Conservation (phyloP, 30 jellyfish, hydroid and myxozoan genomes). For the Aurelia coerulea region DNA sequence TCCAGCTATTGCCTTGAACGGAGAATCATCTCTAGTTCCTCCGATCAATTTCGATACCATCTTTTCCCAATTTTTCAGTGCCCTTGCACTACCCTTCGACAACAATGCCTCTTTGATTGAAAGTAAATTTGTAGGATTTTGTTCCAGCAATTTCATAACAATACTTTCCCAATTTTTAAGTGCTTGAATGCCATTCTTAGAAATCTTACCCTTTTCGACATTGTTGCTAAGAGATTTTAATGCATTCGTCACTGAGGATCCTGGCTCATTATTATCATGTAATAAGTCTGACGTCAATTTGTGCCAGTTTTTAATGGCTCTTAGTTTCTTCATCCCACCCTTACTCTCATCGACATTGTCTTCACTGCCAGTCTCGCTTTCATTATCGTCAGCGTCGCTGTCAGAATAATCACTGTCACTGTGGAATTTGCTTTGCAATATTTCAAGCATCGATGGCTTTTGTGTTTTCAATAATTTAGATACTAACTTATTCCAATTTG, state of each 20-base stretch:
- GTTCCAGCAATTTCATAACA: not conserved
- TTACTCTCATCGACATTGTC: not conserved
- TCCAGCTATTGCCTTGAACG: too few relatives aligned
- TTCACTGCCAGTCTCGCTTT: not conserved
- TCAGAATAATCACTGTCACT: too few relatives aligned
- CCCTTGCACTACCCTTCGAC: not conserved
- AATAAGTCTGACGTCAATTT: not conserved
- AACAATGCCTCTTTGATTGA: not conserved
- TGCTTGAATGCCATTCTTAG: not conserved
- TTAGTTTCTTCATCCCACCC: not conserved
- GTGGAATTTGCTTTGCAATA: too few relatives aligned
- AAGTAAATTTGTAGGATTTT: not conserved
- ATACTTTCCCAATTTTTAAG: not conserved
- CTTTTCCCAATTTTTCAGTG: constrained; percentile 6
- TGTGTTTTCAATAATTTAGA: not conserved
- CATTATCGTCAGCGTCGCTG: not conserved
- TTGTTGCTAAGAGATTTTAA: not conserved
- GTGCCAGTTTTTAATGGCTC: constrained; percentile 31
- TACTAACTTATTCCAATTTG: constrained; percentile 17
- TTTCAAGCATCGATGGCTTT: too few relatives aligned
- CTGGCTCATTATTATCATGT: not conserved
- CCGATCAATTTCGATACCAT: not conserved
- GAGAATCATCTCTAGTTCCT: not conserved
- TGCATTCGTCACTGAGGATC: not conserved
- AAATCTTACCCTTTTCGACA: not conserved